Conservation (phyloP, 64 coral and sea anemone genomes). For the Dendrophyllia cribrosa region DNA sequence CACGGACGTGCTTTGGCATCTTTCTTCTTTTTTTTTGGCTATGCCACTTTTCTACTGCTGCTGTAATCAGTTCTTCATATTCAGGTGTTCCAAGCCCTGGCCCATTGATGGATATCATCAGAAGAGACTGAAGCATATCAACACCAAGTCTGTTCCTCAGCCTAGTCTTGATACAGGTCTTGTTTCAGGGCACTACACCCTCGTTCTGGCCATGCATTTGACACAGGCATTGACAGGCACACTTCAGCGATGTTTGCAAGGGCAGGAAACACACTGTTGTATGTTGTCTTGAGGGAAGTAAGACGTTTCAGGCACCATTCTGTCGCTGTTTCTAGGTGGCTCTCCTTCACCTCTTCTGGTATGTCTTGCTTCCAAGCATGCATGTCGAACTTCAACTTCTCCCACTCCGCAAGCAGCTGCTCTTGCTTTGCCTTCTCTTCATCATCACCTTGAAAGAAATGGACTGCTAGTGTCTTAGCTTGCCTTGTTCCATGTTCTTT, state of each 20-base stretch:
- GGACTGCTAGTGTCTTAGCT: slow-evolving; percentile 36
- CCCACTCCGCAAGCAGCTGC: slow-evolving; percentile 51
- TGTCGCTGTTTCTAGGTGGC: slow-evolving; percentile 13
- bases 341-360: slow-evolving; percentile 49
- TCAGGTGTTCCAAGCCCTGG: slow-evolving; percentile 11
- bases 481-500: slow-evolving; percentile 49
- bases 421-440: slow-evolving; percentile 22
- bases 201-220: slow-evolving; percentile 29
- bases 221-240: slow-evolving; percentile 24
- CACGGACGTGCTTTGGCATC: neutral
- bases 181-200: slow-evolving; percentile 41
- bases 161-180: slow-evolving; percentile 37
- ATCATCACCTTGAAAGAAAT: neutral
- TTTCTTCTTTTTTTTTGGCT: slow-evolving; percentile 19
- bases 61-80: slow-evolving; percentile 29
- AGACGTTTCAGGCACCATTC: slow-evolving; percentile 49
- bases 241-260: slow-evolving; percentile 1
- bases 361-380: slow-evolving; percentile 39
- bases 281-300: slow-evolving; percentile 7
- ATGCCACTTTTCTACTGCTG: slow-evolving; percentile 14
- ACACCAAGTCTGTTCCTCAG: slow-evolving; percentile 26
- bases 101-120: slow-evolving; percentile 21
- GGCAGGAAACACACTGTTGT: slow-evolving; percentile 14
- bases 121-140: slow-evolving; percentile 21
- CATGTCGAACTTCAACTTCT: slow-evolving; percentile 40